Percentiles rank a stretch among this genome's conserved stretches.
Evolutionary conservation across 30 jellyfish, hydroid and myxozoan species (phyloP).

Genomic region (Turritopsis rubra): DNA sequence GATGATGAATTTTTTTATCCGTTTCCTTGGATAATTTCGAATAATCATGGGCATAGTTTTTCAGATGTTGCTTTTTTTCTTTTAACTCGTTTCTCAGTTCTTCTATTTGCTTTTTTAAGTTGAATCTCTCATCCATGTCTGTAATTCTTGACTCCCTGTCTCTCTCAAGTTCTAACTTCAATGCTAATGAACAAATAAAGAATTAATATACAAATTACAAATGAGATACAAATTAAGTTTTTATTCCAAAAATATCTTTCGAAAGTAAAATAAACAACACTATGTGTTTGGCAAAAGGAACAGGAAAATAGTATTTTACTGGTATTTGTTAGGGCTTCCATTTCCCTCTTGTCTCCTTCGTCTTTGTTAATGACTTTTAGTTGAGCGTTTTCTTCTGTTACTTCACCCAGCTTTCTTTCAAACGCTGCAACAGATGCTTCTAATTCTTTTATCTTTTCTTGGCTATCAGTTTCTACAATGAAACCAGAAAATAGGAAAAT

Average conservation of each 20-base stretch:
- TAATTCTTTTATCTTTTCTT: constrained; percentile 34
- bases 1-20: not conserved
- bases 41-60: constrained; percentile 5
- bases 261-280: too few relatives aligned
- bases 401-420: constrained; percentile 19
- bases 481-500: not conserved
- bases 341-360: constrained; percentile 11
- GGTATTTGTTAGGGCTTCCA: not conserved
- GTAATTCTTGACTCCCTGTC: constrained; percentile 27
- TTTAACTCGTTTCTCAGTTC: not conserved
- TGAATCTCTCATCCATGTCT: constrained; percentile 30
- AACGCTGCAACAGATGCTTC: constrained; percentile 32
- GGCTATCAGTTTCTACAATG: constrained; percentile 3
- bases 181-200: not conserved
- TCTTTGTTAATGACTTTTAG: constrained; percentile 18
- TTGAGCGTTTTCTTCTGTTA: not conserved
- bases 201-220: not conserved
- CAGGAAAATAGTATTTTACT: not conserved
- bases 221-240: too few relatives aligned
- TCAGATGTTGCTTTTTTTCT: not conserved
- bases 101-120: not conserved
- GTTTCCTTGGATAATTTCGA: not conserved
- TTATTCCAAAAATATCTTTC: too few relatives aligned
- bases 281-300: too few relatives aligned
- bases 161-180: constrained; percentile 29